Percentiles rank a stretch among this genome's conserved stretches.
Evolutionary conservation across 2,888 invertebrate species (phyloP).

Genomic region (Pinctada fucata): DNA sequence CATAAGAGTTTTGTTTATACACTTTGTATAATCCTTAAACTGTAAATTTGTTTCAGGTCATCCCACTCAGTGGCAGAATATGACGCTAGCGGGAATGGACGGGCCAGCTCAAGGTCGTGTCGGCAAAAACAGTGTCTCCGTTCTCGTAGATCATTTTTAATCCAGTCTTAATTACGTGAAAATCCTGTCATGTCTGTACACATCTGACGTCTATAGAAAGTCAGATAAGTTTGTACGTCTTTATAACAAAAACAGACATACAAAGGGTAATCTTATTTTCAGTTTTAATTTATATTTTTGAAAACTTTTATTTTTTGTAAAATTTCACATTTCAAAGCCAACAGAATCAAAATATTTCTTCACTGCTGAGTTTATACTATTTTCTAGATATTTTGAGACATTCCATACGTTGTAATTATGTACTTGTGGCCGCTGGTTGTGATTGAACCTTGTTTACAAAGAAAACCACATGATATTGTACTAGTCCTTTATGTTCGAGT

Average conservation of each 20-base stretch:
- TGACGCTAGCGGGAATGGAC: conserved; percentile 90
- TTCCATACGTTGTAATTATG: too few relatives aligned
- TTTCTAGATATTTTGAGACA: too few relatives aligned
- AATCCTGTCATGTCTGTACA: background rate
- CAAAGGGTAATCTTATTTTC: background rate
- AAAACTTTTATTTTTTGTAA: too few relatives aligned
- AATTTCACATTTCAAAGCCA: too few relatives aligned
- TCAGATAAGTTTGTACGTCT: background rate
- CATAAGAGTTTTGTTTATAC: too few relatives aligned
- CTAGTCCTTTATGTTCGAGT: too few relatives aligned
- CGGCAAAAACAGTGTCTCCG: conserved; percentile 91
- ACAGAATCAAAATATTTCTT: too few relatives aligned
- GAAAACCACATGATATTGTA: too few relatives aligned
- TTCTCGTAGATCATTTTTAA: conserved; percentile 93
- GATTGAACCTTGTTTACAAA: too few relatives aligned
- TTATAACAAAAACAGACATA: background rate
- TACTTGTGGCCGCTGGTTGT: too few relatives aligned
- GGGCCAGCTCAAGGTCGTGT: conserved; percentile 84
- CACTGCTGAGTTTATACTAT: too few relatives aligned
- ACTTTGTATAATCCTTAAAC: too few relatives aligned
- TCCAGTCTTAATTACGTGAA: background rate
- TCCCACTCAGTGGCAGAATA: conserved; percentile 85
- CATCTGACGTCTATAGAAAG: background rate
- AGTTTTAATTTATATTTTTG: background rate
- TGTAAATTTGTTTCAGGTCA: conserved; percentile 67